These are phyloP conservation scores for Escarpia spicata DNA, from an alignment of 2,888 invertebrate species.

Conservation along the genomic window DNA sequence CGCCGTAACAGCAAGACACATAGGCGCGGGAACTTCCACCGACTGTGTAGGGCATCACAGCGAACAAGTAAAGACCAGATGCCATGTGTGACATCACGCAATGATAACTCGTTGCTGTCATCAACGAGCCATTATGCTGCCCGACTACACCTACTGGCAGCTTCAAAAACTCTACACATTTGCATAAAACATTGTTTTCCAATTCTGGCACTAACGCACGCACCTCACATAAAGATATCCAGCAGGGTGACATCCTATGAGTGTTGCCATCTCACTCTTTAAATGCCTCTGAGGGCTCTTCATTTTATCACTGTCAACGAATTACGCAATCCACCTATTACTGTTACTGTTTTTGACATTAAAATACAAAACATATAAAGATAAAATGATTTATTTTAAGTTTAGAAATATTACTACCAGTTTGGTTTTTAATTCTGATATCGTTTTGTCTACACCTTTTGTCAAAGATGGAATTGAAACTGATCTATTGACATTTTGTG, in stretches of 20 bases:
- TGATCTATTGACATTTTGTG: background rate
- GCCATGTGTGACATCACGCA: background rate
- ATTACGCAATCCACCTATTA: background rate
- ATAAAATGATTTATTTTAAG: too few relatives aligned
- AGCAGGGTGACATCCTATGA: background rate
- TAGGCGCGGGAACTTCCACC: background rate
- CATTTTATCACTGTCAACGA: background rate
- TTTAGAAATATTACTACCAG: too few relatives aligned
- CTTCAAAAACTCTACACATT: background rate
- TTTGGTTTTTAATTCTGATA: too few relatives aligned
- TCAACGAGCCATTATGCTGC: background rate
- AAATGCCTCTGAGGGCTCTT: background rate
- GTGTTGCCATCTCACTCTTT: background rate
- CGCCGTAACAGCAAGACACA: background rate
- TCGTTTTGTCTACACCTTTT: background rate
- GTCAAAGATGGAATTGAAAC: background rate
- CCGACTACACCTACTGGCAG: background rate
- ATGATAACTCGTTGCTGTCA: background rate
- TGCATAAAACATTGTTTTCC: background rate
- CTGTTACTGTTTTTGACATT: too few relatives aligned
- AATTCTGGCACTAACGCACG: background rate
- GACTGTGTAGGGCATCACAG: background rate
- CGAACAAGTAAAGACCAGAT: background rate
- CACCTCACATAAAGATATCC: background rate
- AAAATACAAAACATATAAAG: too few relatives aligned